Evolutionary conservation across 2,113 vertebrate genomes (phyloP).

Genomic region (Rostratula benghalensis): DNA sequence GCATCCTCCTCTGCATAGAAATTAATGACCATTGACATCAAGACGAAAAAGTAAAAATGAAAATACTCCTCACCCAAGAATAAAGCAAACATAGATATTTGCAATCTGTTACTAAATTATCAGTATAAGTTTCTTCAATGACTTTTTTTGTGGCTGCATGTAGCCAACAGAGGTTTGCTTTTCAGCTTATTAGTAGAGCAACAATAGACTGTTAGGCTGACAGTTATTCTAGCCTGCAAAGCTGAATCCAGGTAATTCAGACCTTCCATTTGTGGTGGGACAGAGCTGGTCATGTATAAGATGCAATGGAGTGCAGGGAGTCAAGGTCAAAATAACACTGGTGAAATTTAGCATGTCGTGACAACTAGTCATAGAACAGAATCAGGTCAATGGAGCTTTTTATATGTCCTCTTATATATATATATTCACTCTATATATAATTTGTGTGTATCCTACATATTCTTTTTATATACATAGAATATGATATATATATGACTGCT

Average conservation of each 20-base stretch:
- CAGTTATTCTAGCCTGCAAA: not conserved
- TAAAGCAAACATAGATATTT: not conserved
- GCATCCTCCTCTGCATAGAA: not conserved
- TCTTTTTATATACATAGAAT: not conserved
- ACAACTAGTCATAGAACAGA: not conserved
- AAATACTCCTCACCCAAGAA: not conserved
- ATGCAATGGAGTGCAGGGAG: not conserved
- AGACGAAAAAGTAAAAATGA: not conserved
- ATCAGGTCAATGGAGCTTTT: not conserved
- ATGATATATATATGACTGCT: not conserved
- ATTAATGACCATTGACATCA: not conserved
- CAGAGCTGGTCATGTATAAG: not conserved
- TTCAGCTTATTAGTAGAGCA: not conserved
- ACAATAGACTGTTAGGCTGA: not conserved
- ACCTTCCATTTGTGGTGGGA: not conserved
- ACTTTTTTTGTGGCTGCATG: not conserved
- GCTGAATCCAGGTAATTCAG: not conserved
- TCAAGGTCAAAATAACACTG: not conserved
- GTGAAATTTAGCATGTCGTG: not conserved
- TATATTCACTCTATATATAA: too few species aligned
- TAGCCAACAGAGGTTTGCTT: not conserved
- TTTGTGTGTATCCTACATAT: not conserved
- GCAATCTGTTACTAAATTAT: not conserved
- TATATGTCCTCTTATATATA: not conserved
- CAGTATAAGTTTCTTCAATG: not conserved